phyloP scores from a whole-genome alignment of 2,888 invertebrate species.

The Malachius bipustulatus region DNA sequence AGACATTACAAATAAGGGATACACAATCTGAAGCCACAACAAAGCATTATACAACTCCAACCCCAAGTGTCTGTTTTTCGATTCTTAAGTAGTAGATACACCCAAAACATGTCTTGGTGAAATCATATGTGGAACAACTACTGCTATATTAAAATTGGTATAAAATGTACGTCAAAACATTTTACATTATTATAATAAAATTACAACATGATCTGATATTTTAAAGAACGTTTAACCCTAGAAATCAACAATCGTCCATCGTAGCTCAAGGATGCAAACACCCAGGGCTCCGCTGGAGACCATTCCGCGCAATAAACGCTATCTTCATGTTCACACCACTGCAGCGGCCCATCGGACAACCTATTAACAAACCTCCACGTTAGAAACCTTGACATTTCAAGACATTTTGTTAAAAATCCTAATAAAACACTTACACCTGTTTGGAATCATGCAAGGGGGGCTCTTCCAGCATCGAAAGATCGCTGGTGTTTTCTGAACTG shows the following conservation, averaged over 20 bases:
- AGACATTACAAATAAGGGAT: too few relatives aligned
- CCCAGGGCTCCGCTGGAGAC: slow-evolving; percentile 97
- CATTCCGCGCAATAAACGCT: slow-evolving; percentile 96
- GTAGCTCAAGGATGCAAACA: slow-evolving; percentile 96
- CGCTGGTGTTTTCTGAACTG: slow-evolving; percentile 63
- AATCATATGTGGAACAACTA: too few relatives aligned
- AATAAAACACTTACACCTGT: slow-evolving; percentile 36
- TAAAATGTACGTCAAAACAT: neutral
- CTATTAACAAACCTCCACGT: slow-evolving; percentile 40
- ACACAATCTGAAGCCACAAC: too few relatives aligned
- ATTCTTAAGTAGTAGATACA: too few relatives aligned
- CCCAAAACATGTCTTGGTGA: too few relatives aligned
- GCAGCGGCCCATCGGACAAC: slow-evolving; percentile 76
- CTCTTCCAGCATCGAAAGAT: slow-evolving; percentile 40
- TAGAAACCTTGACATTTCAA: slow-evolving; percentile 3
- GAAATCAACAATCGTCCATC: slow-evolving; percentile 92
- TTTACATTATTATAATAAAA: slow-evolving; percentile 4
- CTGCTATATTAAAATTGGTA: too few relatives aligned
- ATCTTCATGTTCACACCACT: slow-evolving; percentile 94
- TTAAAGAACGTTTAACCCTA: slow-evolving; percentile 84
- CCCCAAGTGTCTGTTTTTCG: too few relatives aligned
- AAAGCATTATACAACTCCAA: too few relatives aligned
- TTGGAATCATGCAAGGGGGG: slow-evolving; percentile 38
- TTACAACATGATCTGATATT: slow-evolving; percentile 82
- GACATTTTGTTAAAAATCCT: slow-evolving; percentile 9